Conservation (phyloP, 2,888 invertebrate genomes). For the Nineta flava region DNA sequence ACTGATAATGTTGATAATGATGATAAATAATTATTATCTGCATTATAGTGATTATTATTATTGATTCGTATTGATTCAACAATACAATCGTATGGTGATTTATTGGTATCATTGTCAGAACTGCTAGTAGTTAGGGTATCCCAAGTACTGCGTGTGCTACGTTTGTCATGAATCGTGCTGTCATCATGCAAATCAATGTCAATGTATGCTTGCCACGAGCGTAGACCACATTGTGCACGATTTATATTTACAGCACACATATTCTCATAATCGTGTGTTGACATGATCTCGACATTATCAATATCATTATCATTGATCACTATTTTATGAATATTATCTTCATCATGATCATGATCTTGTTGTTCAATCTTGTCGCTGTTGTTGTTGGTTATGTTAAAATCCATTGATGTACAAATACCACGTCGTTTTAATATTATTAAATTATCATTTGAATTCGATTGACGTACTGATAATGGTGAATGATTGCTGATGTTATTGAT, state of each 20-base stretch:
- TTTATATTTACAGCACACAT: constrained; percentile 47
- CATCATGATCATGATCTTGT: no score
- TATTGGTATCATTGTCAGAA: constrained; percentile 37
- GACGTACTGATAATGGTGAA: not conserved
- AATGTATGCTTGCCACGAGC: constrained; percentile 47
- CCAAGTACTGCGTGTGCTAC: constrained; percentile 15
- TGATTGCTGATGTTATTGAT: no score
- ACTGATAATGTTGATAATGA: no score
- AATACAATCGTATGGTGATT: constrained; percentile 34
- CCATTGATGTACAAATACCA: constrained; percentile 37
- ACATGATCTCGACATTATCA: constrained; percentile 37
- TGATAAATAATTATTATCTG: no score
- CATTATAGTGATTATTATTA: no score
- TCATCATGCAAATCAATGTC: constrained; percentile 48
- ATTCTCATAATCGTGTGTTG: constrained; percentile 49
- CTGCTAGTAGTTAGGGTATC: constrained; percentile 35
- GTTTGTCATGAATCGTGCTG: constrained; percentile 40
- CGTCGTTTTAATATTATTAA: constrained; percentile 35
- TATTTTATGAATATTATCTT: not conserved
- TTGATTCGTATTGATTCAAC: constrained; percentile 29
- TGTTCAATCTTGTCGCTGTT: no score
- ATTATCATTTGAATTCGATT: constrained; percentile 22
- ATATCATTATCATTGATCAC: not conserved
- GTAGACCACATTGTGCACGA: constrained; percentile 44
- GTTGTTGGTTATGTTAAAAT: constrained; percentile 10